Evolutionary conservation across 1,140 invertebrate species (phyloP), one percentile per base, ranked within the genome.

Genomic region (Oncopodura yosiiana): DNA sequence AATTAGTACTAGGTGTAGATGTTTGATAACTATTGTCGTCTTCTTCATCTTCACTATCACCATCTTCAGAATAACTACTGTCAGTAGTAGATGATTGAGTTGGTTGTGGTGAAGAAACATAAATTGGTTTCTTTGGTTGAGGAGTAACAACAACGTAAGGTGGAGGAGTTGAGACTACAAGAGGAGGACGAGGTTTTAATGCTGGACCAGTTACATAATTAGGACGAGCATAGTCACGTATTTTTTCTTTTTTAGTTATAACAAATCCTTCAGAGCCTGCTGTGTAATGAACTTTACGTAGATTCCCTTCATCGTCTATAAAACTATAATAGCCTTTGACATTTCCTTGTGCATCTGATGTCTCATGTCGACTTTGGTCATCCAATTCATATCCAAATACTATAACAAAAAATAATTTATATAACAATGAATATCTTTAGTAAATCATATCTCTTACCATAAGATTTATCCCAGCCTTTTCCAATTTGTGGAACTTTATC

Each of bases 181-280:
- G n/a, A n/a, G 38, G 6, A 5, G 38, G 18, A 14, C 24, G 29
- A 37, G 36, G 53, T 52, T 21, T 19, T 21, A 16, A 23, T 16
- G 34, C 37, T 12, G 36, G 21, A 11, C 24, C 21, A 9, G 27
- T 21, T 39, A 12, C n/a, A 24, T 50, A 18, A 12, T 38, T 29
- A 29, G 18, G 61, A n/a, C n/a, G 23, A 38, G 49, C 45, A 36
- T 61, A 49, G 4, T 49, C 37, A 29, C 24, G 36, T 26, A 56
- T n/a, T 39, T 55, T 38, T 6, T 42, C 53, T 18, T 62, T 58
- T n/a, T 52, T 43, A 21, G 54, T 53, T 18, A 61, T 56, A 3
- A 65, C 51, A 55, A 66, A 66, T 37, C 66, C 66, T 41, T 49
- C 44, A 42, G 60, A 48, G 24, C 66, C 64, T 23, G 66, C 66